These are phyloP conservation scores for Oscheius sp. DNA, from an alignment of 2,888 invertebrate species.

Conservation along the genomic window DNA sequence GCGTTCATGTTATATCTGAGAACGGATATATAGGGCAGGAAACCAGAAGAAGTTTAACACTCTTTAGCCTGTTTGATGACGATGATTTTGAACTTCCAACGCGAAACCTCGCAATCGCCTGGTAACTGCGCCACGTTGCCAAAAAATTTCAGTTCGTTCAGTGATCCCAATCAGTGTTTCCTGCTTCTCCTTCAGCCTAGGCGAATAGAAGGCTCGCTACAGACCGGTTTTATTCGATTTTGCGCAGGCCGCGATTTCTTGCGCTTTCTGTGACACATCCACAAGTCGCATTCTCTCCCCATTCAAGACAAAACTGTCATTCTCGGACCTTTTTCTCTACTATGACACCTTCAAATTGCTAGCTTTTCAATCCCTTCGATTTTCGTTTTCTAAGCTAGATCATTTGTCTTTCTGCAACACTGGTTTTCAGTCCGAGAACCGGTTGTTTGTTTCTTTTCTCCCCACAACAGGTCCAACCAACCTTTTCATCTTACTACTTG, in stretches of 20 bases:
- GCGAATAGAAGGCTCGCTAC: constrained; percentile 36
- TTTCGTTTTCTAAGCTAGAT: background rate
- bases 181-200: constrained; percentile 33
- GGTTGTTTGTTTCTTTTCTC: no score
- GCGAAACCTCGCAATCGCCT: no score
- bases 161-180: constrained; percentile 33
- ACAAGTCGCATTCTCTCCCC: constrained; percentile 19
- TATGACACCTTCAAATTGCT: background rate
- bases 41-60: no score
- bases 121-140: background rate
- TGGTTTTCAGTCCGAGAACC: no score
- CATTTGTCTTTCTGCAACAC: no score
- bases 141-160: constrained; percentile 35
- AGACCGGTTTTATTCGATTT: constrained; percentile 38
- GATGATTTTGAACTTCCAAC: no score
- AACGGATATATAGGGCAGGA: no score
- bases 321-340: constrained; percentile 15
- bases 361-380: constrained; percentile 7
- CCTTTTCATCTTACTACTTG: no score
- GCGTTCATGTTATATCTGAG: no score
- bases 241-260: constrained; percentile 37
- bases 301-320: constrained; percentile 14
- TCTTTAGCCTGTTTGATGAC: no score
- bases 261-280: constrained; percentile 32
- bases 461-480: no score